These are phyloP conservation scores for Chionoecetes opilio DNA, from an alignment of 1,140 invertebrate genomes.

Conservation along the genomic window DNA sequence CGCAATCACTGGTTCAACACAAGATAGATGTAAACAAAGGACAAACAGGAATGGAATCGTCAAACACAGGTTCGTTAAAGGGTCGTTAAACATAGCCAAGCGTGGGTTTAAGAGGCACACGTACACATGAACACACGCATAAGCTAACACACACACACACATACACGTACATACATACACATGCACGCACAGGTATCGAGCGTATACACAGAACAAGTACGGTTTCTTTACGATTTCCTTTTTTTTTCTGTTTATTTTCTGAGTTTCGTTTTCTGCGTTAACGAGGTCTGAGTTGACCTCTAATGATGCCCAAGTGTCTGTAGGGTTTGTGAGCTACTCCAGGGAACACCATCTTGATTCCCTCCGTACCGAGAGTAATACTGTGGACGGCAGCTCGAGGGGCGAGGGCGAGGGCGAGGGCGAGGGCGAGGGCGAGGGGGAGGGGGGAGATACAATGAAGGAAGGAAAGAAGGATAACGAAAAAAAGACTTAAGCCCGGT, in stretches of 20 bases:
- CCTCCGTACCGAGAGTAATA: constrained; percentile 18
- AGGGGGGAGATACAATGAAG: too few species aligned
- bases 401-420: neutral
- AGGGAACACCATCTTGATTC: constrained; percentile 18
- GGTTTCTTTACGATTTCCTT: neutral
- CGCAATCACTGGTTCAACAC: neutral
- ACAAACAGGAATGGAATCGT: constrained; percentile 43
- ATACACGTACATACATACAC: neutral
- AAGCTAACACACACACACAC: neutral
- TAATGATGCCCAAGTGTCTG: neutral
- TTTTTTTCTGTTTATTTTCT: too few species aligned
- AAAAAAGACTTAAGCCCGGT: too few species aligned
- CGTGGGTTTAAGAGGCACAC: neutral
- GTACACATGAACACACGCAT: neutral
- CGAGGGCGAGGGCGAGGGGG: neutral
- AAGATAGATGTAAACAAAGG: neutral
- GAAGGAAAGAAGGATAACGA: too few species aligned
- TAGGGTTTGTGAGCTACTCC: neutral
- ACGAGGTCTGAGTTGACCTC: neutral
- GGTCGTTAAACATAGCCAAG: too few species aligned
- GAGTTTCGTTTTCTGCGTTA: neutral
- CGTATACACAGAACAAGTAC: neutral
- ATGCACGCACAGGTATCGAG: constrained; percentile 16
- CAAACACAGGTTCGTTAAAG: too few species aligned
- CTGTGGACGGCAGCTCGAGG: neutral